A percentile compares a stretch with the other conserved stretches of the same genome.
phyloP scores from a whole-genome alignment of 2,113 vertebrate species.

The Etheostoma spectabile region DNA sequence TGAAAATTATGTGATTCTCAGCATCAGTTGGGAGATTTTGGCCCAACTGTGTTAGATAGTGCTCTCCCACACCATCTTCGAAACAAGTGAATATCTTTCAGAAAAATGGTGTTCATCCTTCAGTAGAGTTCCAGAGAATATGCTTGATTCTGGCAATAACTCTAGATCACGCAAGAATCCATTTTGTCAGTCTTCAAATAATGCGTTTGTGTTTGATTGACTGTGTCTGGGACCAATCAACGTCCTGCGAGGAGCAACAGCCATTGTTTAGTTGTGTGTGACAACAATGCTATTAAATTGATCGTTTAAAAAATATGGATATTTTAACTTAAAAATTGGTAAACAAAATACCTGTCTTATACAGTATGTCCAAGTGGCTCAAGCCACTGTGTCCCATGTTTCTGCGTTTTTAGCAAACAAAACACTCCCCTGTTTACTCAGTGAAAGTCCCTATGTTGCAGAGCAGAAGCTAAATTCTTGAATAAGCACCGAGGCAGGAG shows the following conservation, averaged over 20 bases:
- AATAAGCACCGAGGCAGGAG: conserved; percentile 11
- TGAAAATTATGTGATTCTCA: not conserved
- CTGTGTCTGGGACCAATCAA: too few relatives aligned
- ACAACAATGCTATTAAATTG: too few relatives aligned
- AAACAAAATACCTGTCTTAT: not conserved
- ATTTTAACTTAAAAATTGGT: not conserved
- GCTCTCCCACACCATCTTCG: too few relatives aligned
- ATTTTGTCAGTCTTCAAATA: too few relatives aligned
- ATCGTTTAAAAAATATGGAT: too few relatives aligned
- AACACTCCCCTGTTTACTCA: conserved; percentile 3
- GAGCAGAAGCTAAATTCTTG: conserved; percentile 13
- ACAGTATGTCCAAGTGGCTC: not conserved
- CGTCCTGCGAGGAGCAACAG: too few relatives aligned
- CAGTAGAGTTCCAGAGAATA: too few relatives aligned
- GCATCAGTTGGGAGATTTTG: not conserved
- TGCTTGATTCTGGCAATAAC: too few relatives aligned
- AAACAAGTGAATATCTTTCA: not conserved
- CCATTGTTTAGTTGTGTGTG: too few relatives aligned
- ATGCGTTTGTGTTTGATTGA: too few relatives aligned
- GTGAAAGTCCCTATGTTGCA: not conserved
- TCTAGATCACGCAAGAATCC: too few relatives aligned
- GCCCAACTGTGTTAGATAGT: not conserved
- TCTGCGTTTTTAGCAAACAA: conserved; percentile 4
- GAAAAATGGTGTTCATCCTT: not conserved
- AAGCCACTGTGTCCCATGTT: not conserved